A percentile compares a stretch with the other conserved stretches of the same genome.
Evolutionary conservation across 1,140 invertebrate genomes (phyloP).

Genomic region (Thrips palmi): DNA sequence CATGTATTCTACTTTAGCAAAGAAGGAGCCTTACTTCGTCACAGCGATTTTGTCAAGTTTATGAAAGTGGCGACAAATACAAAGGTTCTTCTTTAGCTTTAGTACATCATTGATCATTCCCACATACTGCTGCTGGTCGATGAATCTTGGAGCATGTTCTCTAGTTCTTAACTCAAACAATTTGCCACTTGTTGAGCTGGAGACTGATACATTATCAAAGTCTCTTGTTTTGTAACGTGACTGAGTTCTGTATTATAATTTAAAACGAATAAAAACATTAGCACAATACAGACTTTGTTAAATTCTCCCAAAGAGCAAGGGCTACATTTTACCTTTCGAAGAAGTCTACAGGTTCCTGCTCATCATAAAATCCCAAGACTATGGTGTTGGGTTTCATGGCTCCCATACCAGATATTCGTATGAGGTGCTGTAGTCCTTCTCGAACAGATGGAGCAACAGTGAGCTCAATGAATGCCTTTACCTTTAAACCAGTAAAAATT

Average conservation of each 20-base stretch:
- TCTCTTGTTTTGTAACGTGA: conserved; percentile 13
- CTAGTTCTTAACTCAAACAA: too few relatives aligned
- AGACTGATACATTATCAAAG: too few relatives aligned
- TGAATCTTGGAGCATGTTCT: too few relatives aligned
- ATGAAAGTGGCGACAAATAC: conserved; percentile 82
- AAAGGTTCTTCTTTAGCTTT: conserved; percentile 87
- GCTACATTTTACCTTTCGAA: conserved; percentile 31
- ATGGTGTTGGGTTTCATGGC: conserved; percentile 99
- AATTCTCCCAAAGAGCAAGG: conserved; percentile 2
- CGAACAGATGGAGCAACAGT: conserved; percentile 70
- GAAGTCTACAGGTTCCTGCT: conserved; percentile 51
- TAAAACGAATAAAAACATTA: background rate
- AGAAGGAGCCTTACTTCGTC: conserved; percentile 32
- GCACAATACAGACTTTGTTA: background rate
- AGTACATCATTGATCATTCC: conserved; percentile 72
- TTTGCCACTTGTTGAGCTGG: too few relatives aligned
- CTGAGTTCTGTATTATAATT: conserved; percentile 11
- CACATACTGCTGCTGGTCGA: conserved; percentile 49
- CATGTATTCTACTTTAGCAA: conserved; percentile 15
- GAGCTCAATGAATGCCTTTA: conserved; percentile 94
- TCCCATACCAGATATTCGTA: conserved; percentile 82
- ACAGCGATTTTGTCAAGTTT: conserved; percentile 54
- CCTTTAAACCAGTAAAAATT: conserved; percentile 23
- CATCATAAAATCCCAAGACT: conserved; percentile 74
- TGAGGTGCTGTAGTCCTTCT: conserved; percentile 81